Evolutionary conservation across 35 echinoderm and acorn worm genomes (phyloP), one percentile per base, ranked within the genome.

Genomic region (Eucidaris tribuloides): DNA sequence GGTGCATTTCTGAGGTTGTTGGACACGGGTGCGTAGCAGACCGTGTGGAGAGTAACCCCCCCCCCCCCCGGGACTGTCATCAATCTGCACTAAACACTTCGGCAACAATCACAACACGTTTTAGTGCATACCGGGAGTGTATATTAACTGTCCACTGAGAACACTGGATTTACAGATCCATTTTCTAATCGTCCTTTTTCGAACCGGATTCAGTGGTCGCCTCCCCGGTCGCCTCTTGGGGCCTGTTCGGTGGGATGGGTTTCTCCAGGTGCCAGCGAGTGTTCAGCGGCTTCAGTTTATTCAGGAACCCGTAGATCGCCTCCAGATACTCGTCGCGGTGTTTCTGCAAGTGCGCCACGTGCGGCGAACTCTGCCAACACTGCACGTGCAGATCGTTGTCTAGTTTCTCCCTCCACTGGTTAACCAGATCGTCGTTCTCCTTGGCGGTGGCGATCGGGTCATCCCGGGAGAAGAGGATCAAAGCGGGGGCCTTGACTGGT

Each of bases 361-460:
- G 84, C 48, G 84, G 68, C 11, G 84, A 86, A n/a, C 84, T 86
- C 6, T 86, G 42, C 84, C 84, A 86, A 37, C 84, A 86, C 23
- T 76, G 77, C 4, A 77, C 65, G 65, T 86, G 45, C 38, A 86
- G 65, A 24, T 77, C 54, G 28, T 86, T 59, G 7, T 57, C 84
- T 27, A 86, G 55, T 2, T 72, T 42, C 3, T 59, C 37, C 0
- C 71, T 45, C 84, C 84, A 86, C 35, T 61, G 66, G 3, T 77
- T 11, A 7, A 77, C 46, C 34, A 86, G 40, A 11, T 72, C 38
- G n/a, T 86, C 84, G 32, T 86, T 86, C 27, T 74, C 71, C 40
- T 76, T 72, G 48, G 84, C 70, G 17, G 84, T 77, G 15, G 65
- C 71, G 49, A 86, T 86, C 23, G 60, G 84, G 55, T 86, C 84